These are phyloP conservation scores for Percina caprodes DNA, from an alignment of 2,113 vertebrate species.

Conservation along the genomic window DNA sequence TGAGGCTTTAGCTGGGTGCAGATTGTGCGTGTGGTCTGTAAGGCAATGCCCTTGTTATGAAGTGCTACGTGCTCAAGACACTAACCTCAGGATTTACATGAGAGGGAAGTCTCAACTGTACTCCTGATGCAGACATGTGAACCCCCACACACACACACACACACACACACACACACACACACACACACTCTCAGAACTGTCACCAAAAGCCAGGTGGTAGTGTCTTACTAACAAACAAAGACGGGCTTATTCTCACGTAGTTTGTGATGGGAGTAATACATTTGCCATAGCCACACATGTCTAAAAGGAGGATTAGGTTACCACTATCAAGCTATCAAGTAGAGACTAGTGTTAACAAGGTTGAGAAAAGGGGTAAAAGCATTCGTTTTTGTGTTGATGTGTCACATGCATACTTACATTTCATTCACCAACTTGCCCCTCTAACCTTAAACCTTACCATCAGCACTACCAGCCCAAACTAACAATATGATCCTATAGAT, in stretches of 20 bases:
- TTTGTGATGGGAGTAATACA: constrained; percentile 20
- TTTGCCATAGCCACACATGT: constrained; percentile 29
- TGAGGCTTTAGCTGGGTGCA: constrained; percentile 53
- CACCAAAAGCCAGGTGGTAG: constrained; percentile 78
- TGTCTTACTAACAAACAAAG: constrained; percentile 32
- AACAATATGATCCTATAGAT: neutral
- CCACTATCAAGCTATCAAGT: constrained; percentile 5
- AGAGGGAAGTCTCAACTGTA: constrained; percentile 46
- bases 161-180: constrained; percentile 23
- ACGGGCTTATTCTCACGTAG: constrained; percentile 64
- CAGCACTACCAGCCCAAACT: neutral
- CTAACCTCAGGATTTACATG: constrained; percentile 68
- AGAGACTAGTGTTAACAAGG: constrained; percentile 19
- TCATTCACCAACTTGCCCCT: neutral
- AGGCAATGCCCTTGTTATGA: constrained; percentile 78
- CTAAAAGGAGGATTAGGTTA: constrained; percentile 28
- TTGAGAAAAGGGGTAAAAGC: constrained; percentile 10
- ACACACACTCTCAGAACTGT: constrained; percentile 10
- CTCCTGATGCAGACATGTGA: constrained; percentile 28
- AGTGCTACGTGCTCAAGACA: constrained; percentile 71
- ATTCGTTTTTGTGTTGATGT: constrained; percentile 24
- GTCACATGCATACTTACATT: neutral
- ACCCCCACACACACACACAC: constrained; percentile 15
- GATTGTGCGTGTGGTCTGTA: constrained; percentile 80
- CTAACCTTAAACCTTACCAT: neutral